phyloP scores from a whole-genome alignment of 2,888 invertebrate genomes.

The Kuschelorhynchus macadamiae region DNA sequence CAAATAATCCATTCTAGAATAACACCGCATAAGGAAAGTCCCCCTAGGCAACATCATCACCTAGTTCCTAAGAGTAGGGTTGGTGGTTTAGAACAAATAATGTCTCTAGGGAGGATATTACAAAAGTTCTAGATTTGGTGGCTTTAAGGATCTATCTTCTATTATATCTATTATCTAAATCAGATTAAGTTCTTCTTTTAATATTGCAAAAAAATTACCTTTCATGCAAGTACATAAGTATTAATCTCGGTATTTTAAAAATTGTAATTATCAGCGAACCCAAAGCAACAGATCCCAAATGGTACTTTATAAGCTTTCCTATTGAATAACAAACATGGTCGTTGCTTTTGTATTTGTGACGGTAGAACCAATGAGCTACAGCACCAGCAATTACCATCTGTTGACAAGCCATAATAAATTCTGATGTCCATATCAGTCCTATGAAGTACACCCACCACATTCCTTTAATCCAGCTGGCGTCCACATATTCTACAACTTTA shows the following conservation, averaged over 20 bases:
- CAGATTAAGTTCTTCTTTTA: too few relatives aligned
- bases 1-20: too few relatives aligned
- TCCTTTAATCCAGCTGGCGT: slow-evolving; percentile 86
- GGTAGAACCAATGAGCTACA: slow-evolving; percentile 83
- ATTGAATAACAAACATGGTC: slow-evolving; percentile 81
- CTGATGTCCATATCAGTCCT: slow-evolving; percentile 83
- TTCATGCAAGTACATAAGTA: slow-evolving; percentile 67
- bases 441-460: slow-evolving; percentile 96
- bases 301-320: slow-evolving; percentile 78
- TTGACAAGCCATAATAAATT: slow-evolving; percentile 78
- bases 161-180: too few relatives aligned
- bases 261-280: slow-evolving; percentile 83
- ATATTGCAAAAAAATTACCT: too few relatives aligned
- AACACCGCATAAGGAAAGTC: too few relatives aligned
- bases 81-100: too few relatives aligned
- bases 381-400: slow-evolving; percentile 78
- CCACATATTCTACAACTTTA: slow-evolving; percentile 80
- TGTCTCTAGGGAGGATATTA: too few relatives aligned
- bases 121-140: too few relatives aligned
- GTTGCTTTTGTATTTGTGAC: slow-evolving; percentile 77
- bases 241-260: slow-evolving; percentile 75
- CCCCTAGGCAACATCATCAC: too few relatives aligned
- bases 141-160: too few relatives aligned
- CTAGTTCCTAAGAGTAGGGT: too few relatives aligned
- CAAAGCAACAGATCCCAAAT: slow-evolving; percentile 83